Evolutionary conservation across 2,888 invertebrate genomes (phyloP).

Genomic region (Caenorhabditis panamensis): DNA sequence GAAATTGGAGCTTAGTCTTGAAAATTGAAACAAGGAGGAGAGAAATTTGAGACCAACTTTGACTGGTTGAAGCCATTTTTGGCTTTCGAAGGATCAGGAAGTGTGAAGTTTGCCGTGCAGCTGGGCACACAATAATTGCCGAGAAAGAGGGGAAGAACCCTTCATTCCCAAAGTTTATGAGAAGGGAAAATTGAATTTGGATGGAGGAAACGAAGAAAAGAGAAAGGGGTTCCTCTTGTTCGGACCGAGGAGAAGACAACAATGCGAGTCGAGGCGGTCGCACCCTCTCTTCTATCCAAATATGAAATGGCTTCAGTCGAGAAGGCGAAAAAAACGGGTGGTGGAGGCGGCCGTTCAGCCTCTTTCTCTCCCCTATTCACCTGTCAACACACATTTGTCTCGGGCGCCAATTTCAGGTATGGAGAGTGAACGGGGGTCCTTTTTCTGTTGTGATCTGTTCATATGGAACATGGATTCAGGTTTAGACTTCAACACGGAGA

Average conservation of each 20-base stretch:
- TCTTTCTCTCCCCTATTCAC: constrained; percentile 25
- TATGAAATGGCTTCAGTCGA: constrained; percentile 49
- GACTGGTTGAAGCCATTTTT: constrained; percentile 3
- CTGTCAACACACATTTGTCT: constrained; percentile 57
- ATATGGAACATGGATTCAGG: no score
- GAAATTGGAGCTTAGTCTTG: constrained; percentile 10
- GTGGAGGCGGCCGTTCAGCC: constrained; percentile 20
- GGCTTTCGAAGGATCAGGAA: not conserved
- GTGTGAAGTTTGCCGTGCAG: constrained; percentile 26
- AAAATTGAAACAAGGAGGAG: constrained; percentile 2
- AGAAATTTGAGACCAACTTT: constrained; percentile 27
- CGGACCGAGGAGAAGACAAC: constrained; percentile 14
- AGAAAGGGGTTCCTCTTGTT: constrained; percentile 8
- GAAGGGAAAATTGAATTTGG: constrained; percentile 33
- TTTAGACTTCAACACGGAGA: no score
- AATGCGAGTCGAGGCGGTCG: constrained; percentile 6
- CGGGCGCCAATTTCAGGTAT: constrained; percentile 41
- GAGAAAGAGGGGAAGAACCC: constrained; percentile 54
- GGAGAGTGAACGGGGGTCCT: not conserved
- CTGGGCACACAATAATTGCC: constrained; percentile 43
- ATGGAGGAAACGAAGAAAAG: not conserved
- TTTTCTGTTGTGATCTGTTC: not conserved
- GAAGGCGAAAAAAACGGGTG: constrained; percentile 21
- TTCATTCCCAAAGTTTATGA: constrained; percentile 39
- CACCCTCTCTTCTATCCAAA: constrained; percentile 21